A percentile compares a stretch with the other conserved stretches of the same genome.
Conservation (phyloP, 2,113 vertebrate species). For the Himantopus leucocephalus region DNA sequence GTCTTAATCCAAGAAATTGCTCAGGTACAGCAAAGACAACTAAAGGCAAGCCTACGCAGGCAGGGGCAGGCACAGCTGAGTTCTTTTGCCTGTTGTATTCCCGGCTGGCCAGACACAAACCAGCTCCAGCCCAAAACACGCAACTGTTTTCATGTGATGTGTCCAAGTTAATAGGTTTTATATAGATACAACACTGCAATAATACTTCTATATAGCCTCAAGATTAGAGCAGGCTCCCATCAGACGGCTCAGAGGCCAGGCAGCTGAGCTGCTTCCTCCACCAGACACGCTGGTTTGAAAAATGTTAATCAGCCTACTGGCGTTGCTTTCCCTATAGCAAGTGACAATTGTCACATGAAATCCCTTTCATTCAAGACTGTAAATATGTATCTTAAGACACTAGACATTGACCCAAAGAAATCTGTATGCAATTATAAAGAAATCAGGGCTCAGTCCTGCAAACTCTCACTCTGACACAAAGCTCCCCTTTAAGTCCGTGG, state of each 20-base stretch:
- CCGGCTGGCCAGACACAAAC: slow-evolving; percentile 20
- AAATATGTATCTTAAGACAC: not conserved
- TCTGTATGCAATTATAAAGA: not conserved
- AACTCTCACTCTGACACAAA: not conserved
- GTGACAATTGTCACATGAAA: not conserved
- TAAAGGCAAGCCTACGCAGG: not conserved
- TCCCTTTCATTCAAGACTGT: not conserved
- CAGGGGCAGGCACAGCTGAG: not conserved
- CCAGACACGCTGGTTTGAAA: not conserved
- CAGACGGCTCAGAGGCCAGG: not conserved
- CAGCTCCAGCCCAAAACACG: not conserved
- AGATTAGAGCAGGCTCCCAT: not conserved
- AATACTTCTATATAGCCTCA: not conserved
- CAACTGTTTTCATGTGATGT: not conserved
- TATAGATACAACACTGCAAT: not conserved
- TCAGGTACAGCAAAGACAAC: not conserved
- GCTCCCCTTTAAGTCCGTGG: not conserved
- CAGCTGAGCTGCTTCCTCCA: not conserved
- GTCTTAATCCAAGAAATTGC: not conserved
- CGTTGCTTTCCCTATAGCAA: not conserved
- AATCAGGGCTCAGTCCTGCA: not conserved
- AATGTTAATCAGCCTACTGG: not conserved
- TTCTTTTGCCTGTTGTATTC: not conserved
- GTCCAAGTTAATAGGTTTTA: not conserved
- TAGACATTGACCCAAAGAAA: not conserved